phyloP scores from a whole-genome alignment of 1,140 invertebrate species.

The Trinorchestia longiramus region DNA sequence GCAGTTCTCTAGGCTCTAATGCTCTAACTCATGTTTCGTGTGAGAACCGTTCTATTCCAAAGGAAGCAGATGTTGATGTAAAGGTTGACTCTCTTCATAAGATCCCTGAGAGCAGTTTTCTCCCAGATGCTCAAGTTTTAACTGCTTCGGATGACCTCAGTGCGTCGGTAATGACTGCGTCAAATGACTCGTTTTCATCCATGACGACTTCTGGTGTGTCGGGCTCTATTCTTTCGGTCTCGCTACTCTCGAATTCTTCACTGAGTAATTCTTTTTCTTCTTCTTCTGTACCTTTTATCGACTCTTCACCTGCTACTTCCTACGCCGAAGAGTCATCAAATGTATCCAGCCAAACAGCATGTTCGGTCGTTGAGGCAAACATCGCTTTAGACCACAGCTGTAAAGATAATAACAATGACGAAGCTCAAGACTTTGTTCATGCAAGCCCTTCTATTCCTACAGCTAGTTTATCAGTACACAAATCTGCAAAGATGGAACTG shows the following conservation, averaged over 20 bases:
- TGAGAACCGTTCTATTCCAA: neutral
- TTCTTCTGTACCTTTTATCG: slow-evolving; percentile 7
- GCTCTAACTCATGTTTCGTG: neutral
- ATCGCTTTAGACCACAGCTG: neutral
- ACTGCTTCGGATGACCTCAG: neutral
- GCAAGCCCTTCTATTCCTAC: neutral
- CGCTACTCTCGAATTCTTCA: neutral
- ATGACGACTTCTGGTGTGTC: slow-evolving; percentile 21
- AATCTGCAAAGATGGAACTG: neutral
- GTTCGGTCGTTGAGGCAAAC: neutral
- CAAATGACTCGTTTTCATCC: slow-evolving; percentile 35
- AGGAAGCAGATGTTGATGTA: neutral
- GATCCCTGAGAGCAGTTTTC: neutral
- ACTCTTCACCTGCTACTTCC: neutral
- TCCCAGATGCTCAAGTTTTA: neutral
- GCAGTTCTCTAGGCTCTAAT: neutral
- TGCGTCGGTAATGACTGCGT: slow-evolving; percentile 28
- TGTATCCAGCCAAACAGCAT: neutral
- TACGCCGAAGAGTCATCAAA: slow-evolving; percentile 2
- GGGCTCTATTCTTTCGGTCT: slow-evolving; percentile 12
- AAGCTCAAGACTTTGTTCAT: neutral
- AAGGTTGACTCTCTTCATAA: neutral
- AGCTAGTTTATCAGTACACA: neutral
- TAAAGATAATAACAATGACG: neutral
- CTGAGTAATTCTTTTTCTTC: slow-evolving; percentile 29